Evolutionary conservation across 2,797 vertebrate genomes (phyloP).

Genomic region (Rallus crepitans): DNA sequence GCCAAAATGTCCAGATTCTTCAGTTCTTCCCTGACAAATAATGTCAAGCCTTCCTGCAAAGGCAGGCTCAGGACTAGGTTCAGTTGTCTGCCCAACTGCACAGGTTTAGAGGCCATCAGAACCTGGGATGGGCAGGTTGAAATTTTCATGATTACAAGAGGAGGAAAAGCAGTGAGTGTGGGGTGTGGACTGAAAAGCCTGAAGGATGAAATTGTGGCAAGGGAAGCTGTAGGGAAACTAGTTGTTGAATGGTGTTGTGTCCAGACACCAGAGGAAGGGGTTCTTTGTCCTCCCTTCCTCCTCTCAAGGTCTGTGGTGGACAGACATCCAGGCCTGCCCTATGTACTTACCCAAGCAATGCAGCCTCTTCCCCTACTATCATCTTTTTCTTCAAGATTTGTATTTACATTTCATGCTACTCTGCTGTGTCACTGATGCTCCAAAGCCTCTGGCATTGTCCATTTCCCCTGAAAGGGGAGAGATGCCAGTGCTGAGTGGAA

Average conservation of each 20-base stretch:
- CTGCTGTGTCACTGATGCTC: background rate
- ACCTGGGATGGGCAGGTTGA: background rate
- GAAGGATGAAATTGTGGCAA: background rate
- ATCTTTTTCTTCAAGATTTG: background rate
- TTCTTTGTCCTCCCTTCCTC: background rate
- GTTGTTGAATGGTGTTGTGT: background rate
- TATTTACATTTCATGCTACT: background rate
- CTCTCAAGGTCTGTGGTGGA: fast-evolving
- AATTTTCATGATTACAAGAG: background rate
- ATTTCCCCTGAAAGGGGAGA: background rate
- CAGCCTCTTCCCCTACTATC: background rate
- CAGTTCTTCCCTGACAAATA: background rate
- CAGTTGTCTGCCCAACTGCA: fast-evolving
- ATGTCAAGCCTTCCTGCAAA: background rate
- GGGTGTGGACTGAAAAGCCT: background rate
- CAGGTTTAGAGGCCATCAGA: background rate
- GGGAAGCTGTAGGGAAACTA: background rate
- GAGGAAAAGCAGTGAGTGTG: background rate
- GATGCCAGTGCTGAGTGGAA: fast-evolving
- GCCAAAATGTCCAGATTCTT: background rate
- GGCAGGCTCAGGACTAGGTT: too few relatives aligned
- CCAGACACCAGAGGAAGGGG: background rate
- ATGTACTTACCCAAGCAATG: background rate
- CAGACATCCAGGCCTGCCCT: background rate
- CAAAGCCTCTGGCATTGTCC: background rate